Base-by-base conservation (phyloP, 2,888 invertebrate species). In the Tholera decimalis region DNA sequence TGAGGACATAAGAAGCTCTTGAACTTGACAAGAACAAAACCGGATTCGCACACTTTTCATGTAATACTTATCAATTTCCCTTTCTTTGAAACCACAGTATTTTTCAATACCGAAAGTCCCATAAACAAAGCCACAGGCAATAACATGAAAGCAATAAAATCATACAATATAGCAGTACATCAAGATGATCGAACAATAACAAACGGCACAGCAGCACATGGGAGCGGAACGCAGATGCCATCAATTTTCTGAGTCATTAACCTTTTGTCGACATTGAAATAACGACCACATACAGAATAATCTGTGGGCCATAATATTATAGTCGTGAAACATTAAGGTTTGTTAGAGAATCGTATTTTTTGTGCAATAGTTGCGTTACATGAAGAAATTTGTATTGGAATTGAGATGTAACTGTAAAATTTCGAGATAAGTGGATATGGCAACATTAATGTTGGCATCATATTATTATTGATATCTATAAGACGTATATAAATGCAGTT, bases 231-330 rank as follows among this genome's bases (percentile, higher is more conserved):
- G 73, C 82, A 88, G 81, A 85, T 85, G 83, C 71, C 77, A 63
- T 74, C 66, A 70, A 83, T 83, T 84, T 82, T 83, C 73, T 72
- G 77, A 81, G 86, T 86, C 86, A 84, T 85, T 86, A 85, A 86
- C 86, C 85, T 82, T 79, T 80, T 63, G 79, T 74, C 80, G 86
- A 86, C 85, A 85, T 88, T 87, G 85, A 85, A 87, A 79, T 78
- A 74, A 79, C 78, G 72, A 77, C 66, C 67, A 70, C 68, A 65
- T 62, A 68, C 50, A 64, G 60, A 62, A 65, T 55, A 63, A 72
- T 67, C 44, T 75, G 41, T 56, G 51, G 60, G 60, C 44, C 33
- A 64, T 65, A 50, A 65, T 66, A 57, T 50, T 55, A 41, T n/a
- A 65, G 33, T 59, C 47, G 51, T 53, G 47, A 63, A 79, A 56